Base-by-base conservation (phyloP, 37 sponge, comb jelly and placozoan species). In the Eunapius fragilis region DNA sequence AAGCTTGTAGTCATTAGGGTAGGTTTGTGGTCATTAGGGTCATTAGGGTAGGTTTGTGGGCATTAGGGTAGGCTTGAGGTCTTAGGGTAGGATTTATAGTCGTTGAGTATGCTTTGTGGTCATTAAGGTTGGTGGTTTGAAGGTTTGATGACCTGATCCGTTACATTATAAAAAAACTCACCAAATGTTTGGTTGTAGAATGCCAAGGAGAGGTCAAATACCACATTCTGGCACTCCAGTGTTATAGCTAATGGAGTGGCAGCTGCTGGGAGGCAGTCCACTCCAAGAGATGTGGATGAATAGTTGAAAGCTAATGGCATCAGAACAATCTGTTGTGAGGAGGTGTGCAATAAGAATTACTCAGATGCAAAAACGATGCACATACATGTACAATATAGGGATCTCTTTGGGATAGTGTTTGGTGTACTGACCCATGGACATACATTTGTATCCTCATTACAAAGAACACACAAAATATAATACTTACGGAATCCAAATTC, bases 181-280 rank as follows among this genome's bases (percentile, higher is more conserved):
- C 87, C 80, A 71, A 85, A 85, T 5, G 85, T 89, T 78, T 81
- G 85, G 79, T 85, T 82, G 69, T 84, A 87, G 35, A 93, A 93
- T 74, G 84, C 87, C 22, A 90, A 83, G 22, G 93, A 93, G 70
- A 93, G 84, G n/a, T 77, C 37, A 45, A 93, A 93, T 0, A 82
- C 34, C 14, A 35, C 19, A 4, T 80, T 69, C 68, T 48, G n/a
- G 37, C 87, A 87, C 26, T 36, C 38, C 11, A 23, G 30, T 22
- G 11, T 2, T 0, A 72, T 2, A 0, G 36, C 47, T 17, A 45
- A n/a, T n/a, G 31, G 26, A 17, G 77, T 1, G 31, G 77, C 80
- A 47, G 80, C 33, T 24, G 47, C 67, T 37, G 87, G 84, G 22
- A 75, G 82, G 77, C 87, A 83, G n/a, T 31, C 67, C 32, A 67